Conservation (phyloP, 2,113 vertebrate species). For the Alligator sinensis region DNA sequence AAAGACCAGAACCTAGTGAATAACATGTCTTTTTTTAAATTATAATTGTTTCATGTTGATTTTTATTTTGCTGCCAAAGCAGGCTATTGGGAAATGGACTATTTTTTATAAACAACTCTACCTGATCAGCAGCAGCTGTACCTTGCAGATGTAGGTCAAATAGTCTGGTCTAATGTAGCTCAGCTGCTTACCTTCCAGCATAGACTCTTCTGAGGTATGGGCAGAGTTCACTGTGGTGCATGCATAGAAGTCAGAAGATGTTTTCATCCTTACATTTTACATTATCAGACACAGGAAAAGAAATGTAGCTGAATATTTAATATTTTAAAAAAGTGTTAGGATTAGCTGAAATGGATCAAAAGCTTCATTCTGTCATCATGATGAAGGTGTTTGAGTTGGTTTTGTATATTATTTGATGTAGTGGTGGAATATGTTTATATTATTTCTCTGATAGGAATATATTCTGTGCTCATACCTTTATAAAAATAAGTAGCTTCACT, state of each 20-base stretch:
- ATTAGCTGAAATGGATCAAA: not conserved
- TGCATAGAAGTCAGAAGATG: not conserved
- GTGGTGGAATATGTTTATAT: not conserved
- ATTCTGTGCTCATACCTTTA: not conserved
- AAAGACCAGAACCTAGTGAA: slow-evolving; percentile 32
- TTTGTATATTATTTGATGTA: not conserved
- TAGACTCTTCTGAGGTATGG: not conserved
- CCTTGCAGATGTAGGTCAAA: not conserved
- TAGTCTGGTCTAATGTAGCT: not conserved
- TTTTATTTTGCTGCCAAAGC: not conserved
- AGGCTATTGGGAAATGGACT: slow-evolving; percentile 22
- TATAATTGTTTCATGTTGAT: slow-evolving; percentile 29
- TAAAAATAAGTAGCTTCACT: not conserved
- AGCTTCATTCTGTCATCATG: not conserved
- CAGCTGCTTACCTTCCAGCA: not conserved
- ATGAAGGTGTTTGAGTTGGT: not conserved
- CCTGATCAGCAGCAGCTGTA: not conserved
- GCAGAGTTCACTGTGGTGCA: not conserved
- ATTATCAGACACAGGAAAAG: not conserved
- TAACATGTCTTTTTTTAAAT: slow-evolving; percentile 1
- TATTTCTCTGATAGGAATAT: not conserved
- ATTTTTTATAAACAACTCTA: not conserved
- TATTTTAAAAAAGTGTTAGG: not conserved
- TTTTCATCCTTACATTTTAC: not conserved
- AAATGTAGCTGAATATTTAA: not conserved